phyloP scores from a whole-genome alignment of 2,797 vertebrate genomes.

The Argya squamiceps region DNA sequence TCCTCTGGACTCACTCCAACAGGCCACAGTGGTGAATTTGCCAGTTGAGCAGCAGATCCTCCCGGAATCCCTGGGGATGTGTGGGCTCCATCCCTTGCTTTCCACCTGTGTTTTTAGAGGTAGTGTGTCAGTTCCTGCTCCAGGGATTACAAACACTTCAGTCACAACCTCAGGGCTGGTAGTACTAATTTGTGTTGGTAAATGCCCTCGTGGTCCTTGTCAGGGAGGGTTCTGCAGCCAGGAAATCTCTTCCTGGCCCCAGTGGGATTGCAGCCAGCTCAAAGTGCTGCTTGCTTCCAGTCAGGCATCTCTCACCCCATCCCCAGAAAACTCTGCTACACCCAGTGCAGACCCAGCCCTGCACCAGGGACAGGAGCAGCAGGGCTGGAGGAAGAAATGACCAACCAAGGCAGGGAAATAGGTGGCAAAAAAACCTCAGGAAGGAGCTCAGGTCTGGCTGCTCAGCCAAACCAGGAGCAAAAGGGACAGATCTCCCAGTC shows the following conservation, averaged over 20 bases:
- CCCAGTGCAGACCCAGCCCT: background rate
- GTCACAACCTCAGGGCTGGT: background rate
- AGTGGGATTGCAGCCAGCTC: fast-evolving
- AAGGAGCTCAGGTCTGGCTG: fast-evolving
- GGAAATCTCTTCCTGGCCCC: background rate
- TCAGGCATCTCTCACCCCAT: background rate
- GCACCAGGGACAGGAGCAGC: background rate
- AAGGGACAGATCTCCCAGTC: background rate
- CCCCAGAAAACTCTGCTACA: background rate
- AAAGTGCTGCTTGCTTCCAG: background rate
- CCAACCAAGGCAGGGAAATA: no score
- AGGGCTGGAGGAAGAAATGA: background rate
- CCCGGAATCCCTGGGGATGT: background rate
- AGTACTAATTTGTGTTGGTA: background rate
- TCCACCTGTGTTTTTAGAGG: background rate
- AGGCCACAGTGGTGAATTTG: background rate
- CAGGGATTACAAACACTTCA: background rate
- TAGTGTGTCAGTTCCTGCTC: background rate
- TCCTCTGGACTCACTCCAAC: background rate
- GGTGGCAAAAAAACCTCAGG: background rate
- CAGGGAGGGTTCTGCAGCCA: background rate
- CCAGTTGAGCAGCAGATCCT: background rate
- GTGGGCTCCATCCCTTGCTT: background rate
- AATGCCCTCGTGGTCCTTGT: background rate
- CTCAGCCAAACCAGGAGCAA: background rate